Evolutionary conservation across 2,888 invertebrate species (phyloP), one percentile per base, ranked within the genome.

Genomic region (Allolobophora icterica): DNA sequence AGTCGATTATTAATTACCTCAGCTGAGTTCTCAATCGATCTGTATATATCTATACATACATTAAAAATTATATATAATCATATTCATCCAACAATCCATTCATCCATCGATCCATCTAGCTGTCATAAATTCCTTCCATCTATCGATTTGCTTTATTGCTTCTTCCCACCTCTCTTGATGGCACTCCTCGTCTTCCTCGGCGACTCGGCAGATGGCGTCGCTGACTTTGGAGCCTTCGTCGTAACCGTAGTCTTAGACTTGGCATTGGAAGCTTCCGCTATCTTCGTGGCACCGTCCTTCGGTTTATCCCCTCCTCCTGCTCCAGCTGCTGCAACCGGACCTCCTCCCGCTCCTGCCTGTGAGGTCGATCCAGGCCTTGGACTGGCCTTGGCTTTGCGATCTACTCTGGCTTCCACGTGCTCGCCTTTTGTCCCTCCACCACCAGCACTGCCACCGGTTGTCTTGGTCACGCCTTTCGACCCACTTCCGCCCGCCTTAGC

Each of bases 391-490:
- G n/a, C 30, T 71, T 71, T 71, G 71, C 71, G 71, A n/a, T 87
- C 87, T 87, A 21, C 87, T 13, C 87, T 87, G 87, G 87, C 87
- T 34, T 87, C 87, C 87, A 38, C 34, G n/a, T 71, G 30, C 71
- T 71, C 71, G 71, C 30, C n/a, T 17, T 71, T 71, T n/a, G 30
- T 24, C 52, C 52, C 21, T 52, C 52, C 71, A 71, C 30, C 71
- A 8, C 71, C 71, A 45, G 45, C 45, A 52, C 45, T 15, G 30
- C 30, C 13, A 58, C 71, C 71, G 30, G 71, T 11, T n/a, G 71
- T n/a, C 71, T 71, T 71, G 30, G 11, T n/a, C 30, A 30, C 71
- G 30, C 30, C 17, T n/a, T 71, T 71, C 1, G 71, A 71, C 71
- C n/a, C 71, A 52, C 21, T 52, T 52, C 21, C 52, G 8, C n/a